Evolutionary conservation across 2,113 vertebrate species (phyloP).

Genomic region (Zonotrichia leucophrys): DNA sequence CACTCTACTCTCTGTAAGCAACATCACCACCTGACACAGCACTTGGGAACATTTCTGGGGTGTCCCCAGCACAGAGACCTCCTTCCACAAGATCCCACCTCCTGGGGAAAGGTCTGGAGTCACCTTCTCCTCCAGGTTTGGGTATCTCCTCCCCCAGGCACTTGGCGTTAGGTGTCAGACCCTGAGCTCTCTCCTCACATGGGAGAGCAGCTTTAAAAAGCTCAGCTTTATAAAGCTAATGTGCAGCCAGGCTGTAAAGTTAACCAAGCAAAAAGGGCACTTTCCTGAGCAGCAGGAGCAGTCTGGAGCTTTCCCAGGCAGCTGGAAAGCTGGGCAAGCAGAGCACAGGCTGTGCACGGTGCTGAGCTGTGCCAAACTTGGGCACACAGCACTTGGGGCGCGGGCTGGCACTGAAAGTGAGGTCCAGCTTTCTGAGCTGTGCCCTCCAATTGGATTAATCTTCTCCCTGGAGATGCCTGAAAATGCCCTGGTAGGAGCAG

Average conservation of each 20-base stretch:
- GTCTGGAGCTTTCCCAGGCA: neutral
- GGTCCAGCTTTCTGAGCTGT: neutral
- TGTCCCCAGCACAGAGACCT: neutral
- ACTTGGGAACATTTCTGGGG: neutral
- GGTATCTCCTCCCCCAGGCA: neutral
- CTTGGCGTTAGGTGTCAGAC: too few relatives aligned
- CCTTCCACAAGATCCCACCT: neutral
- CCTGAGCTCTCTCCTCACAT: neutral
- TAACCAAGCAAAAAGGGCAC: conserved; percentile 18
- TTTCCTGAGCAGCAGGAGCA: neutral
- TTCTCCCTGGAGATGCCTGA: neutral
- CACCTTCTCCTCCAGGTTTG: neutral
- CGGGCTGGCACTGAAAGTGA: rapidly evolving
- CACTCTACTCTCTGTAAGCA: neutral
- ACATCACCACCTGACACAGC: rapidly evolving
- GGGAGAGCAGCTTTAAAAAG: neutral
- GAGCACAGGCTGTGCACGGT: neutral
- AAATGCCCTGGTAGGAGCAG: neutral
- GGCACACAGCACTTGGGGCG: rapidly evolving
- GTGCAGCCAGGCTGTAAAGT: neutral
- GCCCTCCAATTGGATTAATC: neutral
- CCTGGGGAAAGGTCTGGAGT: neutral
- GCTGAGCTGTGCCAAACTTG: rapidly evolving
- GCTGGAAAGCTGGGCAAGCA: rapidly evolving
- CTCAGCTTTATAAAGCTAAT: neutral